Evolutionary conservation across 1,140 invertebrate genomes (phyloP), one percentile per base, ranked within the genome.

Genomic region (Bursaphelenchus mucronatus): DNA sequence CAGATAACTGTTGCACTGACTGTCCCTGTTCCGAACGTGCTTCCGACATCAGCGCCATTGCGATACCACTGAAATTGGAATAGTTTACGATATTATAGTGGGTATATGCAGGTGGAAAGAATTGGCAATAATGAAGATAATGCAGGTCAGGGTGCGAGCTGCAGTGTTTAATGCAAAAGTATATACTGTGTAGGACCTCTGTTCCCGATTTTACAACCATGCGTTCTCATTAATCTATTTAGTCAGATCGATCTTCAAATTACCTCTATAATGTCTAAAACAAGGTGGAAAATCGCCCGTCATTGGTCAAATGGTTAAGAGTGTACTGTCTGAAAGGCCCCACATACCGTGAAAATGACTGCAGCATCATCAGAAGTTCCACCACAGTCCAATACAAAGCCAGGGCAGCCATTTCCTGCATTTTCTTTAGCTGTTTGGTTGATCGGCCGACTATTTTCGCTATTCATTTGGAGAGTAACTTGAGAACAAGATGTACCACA

Each of bases 331-430:
- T 11, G 7, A 54, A 54, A 54, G 1, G 8, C 6, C 21, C 21
- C 6, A 44, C 19, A 44, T 46, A 59, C 57, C 40, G 57, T 59
- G 4, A 59, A 15, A 50, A 59, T 43, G 17, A 59, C 57, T n/a
- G 57, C 57, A 30, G 57, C 58, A 41, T 59, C 57, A 39, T n/a
- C 57, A 13, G 19, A n/a, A 13, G 13, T 39, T 50, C 57, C 57
- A n/a, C 45, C 40, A 50, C 57, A 59, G 40, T n/a, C 21, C 41
- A 44, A n/a, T 17, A 11, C 45, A 7, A 59, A 59, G 13, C 57
- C 57, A 11, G 57, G 13, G 9, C 57, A 59, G 40, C 57, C 57
- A 39, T 59, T 50, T n/a, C 57, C 57, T 3, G 57, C 57, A 9
- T 59, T 44, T 11, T 59, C 57, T n/a, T 44, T 43, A n/a, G 13